A percentile compares a stretch with the other conserved stretches of the same genome.
phyloP scores from a whole-genome alignment of 2,888 invertebrate genomes.

The Oithona nana region DNA sequence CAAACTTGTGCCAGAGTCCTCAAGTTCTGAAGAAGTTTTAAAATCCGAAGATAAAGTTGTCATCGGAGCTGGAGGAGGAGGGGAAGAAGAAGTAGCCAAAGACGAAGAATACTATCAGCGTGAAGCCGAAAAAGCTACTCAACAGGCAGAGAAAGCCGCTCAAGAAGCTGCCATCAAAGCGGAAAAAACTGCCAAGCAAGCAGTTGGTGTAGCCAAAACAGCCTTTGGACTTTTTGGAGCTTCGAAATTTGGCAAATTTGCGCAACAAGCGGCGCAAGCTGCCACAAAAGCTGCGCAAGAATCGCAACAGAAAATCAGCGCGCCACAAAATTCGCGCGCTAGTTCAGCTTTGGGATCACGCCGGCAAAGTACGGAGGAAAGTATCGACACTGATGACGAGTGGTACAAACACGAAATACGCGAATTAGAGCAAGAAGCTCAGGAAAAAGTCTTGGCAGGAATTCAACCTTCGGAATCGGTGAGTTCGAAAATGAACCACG shows the following conservation, averaged over 20 bases:
- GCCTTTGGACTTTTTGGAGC: neutral
- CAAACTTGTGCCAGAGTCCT: too few species aligned
- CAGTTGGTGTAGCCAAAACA: neutral
- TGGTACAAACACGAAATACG: conserved; percentile 76
- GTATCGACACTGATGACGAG: conserved; percentile 79
- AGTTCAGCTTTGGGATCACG: conserved; percentile 34
- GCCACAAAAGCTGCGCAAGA: neutral
- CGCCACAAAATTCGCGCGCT: neutral
- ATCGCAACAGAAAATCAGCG: neutral
- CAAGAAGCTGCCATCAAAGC: neutral
- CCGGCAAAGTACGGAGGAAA: conserved; percentile 64
- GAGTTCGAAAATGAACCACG: conserved; percentile 59
- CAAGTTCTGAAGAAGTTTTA: neutral
- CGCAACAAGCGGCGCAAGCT: neutral
- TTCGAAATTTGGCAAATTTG: too few species aligned
- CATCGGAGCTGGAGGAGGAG: neutral
- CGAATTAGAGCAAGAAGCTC: conserved; percentile 66
- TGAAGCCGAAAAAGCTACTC: neutral
- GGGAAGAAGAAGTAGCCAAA: neutral
- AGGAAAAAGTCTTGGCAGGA: conserved; percentile 25
- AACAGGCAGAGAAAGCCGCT: neutral
- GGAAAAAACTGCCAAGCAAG: neutral
- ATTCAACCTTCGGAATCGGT: conserved; percentile 47
- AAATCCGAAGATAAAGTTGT: neutral
- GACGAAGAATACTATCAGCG: too few species aligned